Evolutionary conservation across 2,888 invertebrate species (phyloP).

Genomic region (Polyommatus iphigenia): DNA sequence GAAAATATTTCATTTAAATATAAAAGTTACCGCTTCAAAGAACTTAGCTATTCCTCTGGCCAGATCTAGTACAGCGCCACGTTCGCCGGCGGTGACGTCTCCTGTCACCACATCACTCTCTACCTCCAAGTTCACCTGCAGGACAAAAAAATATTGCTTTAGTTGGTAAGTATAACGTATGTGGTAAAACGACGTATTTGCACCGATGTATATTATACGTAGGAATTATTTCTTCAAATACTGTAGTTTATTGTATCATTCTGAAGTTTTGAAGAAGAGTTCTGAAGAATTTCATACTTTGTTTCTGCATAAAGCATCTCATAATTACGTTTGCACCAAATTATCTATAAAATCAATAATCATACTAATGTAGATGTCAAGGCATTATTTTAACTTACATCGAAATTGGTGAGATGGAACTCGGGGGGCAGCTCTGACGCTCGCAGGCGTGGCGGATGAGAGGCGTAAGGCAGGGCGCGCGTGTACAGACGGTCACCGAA

Average conservation of each 20-base stretch:
- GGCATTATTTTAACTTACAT: constrained; percentile 60
- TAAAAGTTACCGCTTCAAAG: constrained; percentile 55
- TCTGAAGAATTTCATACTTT: too few relatives aligned
- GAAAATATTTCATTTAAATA: background rate
- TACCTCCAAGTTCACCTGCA: constrained; percentile 59
- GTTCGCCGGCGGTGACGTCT: constrained; percentile 62
- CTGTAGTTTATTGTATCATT: too few relatives aligned
- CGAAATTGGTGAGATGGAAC: constrained; percentile 68
- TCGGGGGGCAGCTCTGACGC: constrained; percentile 52
- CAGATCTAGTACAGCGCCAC: constrained; percentile 55
- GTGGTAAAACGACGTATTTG: too few relatives aligned
- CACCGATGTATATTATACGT: too few relatives aligned
- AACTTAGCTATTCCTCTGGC: constrained; percentile 55
- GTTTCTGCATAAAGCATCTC: background rate
- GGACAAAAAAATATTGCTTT: too few relatives aligned
- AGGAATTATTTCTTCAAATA: too few relatives aligned
- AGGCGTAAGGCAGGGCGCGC: constrained; percentile 59
- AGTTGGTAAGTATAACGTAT: too few relatives aligned
- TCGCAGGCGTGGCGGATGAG: constrained; percentile 49
- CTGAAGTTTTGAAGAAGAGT: too few relatives aligned
- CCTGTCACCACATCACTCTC: constrained; percentile 52
- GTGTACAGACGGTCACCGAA: constrained; percentile 83
- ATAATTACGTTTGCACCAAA: background rate
- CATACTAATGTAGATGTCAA: too few relatives aligned
- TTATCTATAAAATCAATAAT: too few relatives aligned